These are phyloP conservation scores for Drosophila fungiperda DNA, from an alignment of 2,888 invertebrate genomes.

Conservation along the genomic window DNA sequence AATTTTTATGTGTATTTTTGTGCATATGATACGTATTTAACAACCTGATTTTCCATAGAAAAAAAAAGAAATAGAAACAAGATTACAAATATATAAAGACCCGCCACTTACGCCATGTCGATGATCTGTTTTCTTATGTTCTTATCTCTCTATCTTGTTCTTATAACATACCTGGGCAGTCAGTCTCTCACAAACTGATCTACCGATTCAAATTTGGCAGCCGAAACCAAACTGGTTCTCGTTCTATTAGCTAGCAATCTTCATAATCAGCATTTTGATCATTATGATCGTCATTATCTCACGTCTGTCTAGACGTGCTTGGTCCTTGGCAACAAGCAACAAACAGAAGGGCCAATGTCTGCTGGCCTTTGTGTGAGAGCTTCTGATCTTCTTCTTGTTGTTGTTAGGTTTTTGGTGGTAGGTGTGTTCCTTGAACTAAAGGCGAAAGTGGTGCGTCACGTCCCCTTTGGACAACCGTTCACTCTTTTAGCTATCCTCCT, in stretches of 20 bases:
- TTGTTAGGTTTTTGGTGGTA: slow-evolving; percentile 26
- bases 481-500: slow-evolving; percentile 42
- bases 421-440: slow-evolving; percentile 67
- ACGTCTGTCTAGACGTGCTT: slow-evolving; percentile 67
- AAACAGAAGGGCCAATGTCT: slow-evolving; percentile 46
- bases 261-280: slow-evolving; percentile 8
- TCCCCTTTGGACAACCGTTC: slow-evolving; percentile 65
- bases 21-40: slow-evolving; percentile 64
- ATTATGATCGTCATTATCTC: slow-evolving; percentile 11
- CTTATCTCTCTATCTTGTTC: slow-evolving; percentile 42
- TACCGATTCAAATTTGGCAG: slow-evolving; percentile 44
- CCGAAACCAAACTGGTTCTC: slow-evolving; percentile 64
- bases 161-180: slow-evolving; percentile 47
- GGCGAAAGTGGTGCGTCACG: slow-evolving; percentile 72
- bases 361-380: slow-evolving; percentile 40
- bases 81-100: slow-evolving; percentile 20
- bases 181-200: slow-evolving; percentile 21
- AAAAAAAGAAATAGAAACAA: background rate
- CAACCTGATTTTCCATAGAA: slow-evolving; percentile 66
- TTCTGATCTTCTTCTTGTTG: slow-evolving; percentile 21
- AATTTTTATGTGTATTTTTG: slow-evolving; percentile 11
- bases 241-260: slow-evolving; percentile 63
- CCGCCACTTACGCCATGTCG: slow-evolving; percentile 76
- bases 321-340: slow-evolving; percentile 71
- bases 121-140: slow-evolving; percentile 58